Evolutionary conservation across 1,140 invertebrate genomes (phyloP).

Genomic region (Monochamus saltuarius): DNA sequence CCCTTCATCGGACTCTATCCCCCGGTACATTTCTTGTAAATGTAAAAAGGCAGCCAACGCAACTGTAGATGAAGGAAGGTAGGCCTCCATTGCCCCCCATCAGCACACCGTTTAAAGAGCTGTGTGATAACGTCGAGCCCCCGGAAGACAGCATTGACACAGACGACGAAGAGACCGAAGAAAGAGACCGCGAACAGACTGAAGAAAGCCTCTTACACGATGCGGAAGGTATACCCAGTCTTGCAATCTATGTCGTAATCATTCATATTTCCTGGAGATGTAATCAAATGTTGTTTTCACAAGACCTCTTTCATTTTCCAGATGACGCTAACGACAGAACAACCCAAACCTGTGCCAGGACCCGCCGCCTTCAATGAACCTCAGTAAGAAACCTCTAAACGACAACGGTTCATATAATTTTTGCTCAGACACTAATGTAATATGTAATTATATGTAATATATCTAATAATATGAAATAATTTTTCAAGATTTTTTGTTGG

Average conservation of each 20-base stretch:
- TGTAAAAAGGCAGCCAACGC: background rate
- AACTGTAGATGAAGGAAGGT: constrained; percentile 10
- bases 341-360: no score
- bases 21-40: no score
- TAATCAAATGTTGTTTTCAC: background rate
- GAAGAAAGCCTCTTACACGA: constrained; percentile 8
- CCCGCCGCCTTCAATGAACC: no score
- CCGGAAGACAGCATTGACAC: constrained; percentile 3
- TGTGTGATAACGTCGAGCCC: background rate
- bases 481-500: no score
- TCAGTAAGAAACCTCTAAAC: no score
- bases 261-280: constrained; percentile 8
- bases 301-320: constrained; percentile 4
- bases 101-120: background rate
- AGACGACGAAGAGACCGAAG: constrained; percentile 5
- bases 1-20: background rate
- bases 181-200: constrained; percentile 2
- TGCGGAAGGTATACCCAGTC: constrained; percentile 1
- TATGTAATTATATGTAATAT: no score
- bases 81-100: constrained; percentile 2
- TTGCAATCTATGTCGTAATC: constrained; percentile 3
- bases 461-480: no score
- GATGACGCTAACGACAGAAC: constrained; percentile 7
- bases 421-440: no score
- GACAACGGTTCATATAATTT: no score